Base-by-base conservation (phyloP, 2,797 vertebrate species). In the Macropodus opercularis region DNA sequence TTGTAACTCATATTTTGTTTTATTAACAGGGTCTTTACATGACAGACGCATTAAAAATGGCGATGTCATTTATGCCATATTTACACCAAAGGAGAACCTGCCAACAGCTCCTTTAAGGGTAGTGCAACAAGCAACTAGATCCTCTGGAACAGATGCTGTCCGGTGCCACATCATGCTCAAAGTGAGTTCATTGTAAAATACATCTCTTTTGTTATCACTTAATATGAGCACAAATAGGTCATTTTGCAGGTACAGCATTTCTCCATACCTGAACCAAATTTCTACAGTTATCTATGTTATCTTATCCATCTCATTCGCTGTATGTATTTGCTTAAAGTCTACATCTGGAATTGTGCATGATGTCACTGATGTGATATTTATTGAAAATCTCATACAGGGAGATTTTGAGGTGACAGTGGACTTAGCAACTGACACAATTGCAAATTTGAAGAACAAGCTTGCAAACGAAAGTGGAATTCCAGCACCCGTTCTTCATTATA, bases 141-240 rank as follows among this genome's bases (percentile, higher is more conserved):
- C n/a, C 13, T 0, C 12, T 4, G 74, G 72, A 42, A 52, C 53
- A 1, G 35, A 82, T 24, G 59, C 18, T 0, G 36, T 88, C 12
- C 64, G 63, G 4, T 88, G 87, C 26, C 78, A 82, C 34, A 18
- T 87, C 29, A 87, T 87, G 85, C 63, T 87, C 1, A 83, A 64
- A 66, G 87, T 86, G 54, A 44, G 40, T 34, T 40, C n/a, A 31
- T 21, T 12, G 8, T 27, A 5, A 10, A 35, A 0, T 36, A n/a
- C n/a, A n/a, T 1, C 10, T 12, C 3, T 32, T 32, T 26, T n/a
- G n/a, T n/a, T n/a, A n/a, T n/a, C n/a, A n/a, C 24, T 26, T 7
- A 26, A 26, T 7, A 32, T 13, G 3, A 24, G 7, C 26, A 27
- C 6, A 9, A 32, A 32, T 9, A 13, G 10, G 11, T 32, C 31